Conservation (phyloP, 2,113 vertebrate species). For the Danionella cerebrum region DNA sequence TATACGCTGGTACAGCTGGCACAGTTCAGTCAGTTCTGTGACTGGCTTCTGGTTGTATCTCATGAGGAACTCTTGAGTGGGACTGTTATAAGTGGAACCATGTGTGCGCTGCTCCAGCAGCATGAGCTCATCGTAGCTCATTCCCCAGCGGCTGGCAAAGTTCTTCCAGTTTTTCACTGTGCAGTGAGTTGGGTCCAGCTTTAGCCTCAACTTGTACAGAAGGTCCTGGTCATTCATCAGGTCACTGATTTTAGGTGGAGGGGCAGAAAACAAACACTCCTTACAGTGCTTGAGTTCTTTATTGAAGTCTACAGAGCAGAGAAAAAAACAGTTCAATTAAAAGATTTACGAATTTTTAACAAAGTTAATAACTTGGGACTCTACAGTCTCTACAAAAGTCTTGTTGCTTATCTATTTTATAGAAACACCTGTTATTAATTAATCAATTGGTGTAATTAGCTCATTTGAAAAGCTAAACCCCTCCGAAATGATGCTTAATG, state of each 20-base stretch:
- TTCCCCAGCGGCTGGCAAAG: constrained; percentile 97
- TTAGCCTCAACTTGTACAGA: constrained; percentile 82
- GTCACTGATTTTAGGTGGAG: constrained; percentile 86
- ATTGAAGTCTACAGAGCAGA: constrained; percentile 46
- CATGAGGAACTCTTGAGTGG: constrained; percentile 87
- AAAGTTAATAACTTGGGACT: too few species aligned
- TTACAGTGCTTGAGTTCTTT: constrained; percentile 60
- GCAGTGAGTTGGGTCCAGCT: constrained; percentile 90
- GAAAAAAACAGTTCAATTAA: background rate
- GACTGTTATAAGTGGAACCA: constrained; percentile 70
- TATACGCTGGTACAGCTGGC: constrained; percentile 84
- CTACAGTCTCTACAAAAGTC: too few species aligned
- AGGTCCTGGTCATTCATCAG: constrained; percentile 94
- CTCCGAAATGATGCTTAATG: too few species aligned
- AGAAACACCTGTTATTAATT: too few species aligned
- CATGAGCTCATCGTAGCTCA: constrained; percentile 91
- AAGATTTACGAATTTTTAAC: background rate
- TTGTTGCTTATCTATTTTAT: too few species aligned
- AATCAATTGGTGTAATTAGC: too few species aligned
- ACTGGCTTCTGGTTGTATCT: constrained; percentile 90
- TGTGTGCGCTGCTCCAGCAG: constrained; percentile 90
- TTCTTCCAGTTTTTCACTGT: constrained; percentile 99
- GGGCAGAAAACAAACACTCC: constrained; percentile 64
- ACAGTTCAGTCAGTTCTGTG: constrained; percentile 86
- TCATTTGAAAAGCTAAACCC: too few species aligned